phyloP scores from a whole-genome alignment of 2,113 vertebrate species.

The Synodontis membranacea region DNA sequence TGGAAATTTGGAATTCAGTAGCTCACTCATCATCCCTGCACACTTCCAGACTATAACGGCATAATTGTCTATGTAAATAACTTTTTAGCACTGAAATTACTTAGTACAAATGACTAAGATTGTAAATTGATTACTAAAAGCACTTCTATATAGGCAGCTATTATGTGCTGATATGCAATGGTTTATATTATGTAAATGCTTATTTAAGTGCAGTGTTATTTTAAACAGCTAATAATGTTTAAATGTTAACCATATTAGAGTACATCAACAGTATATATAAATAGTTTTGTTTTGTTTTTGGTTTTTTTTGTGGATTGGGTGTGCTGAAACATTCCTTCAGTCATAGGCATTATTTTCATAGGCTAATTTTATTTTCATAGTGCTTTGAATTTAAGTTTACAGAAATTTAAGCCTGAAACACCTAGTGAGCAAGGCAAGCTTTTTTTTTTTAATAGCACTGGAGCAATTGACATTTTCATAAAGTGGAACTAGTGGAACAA shows the following conservation, averaged over 20 bases:
- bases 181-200: not conserved
- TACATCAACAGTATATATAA: not conserved
- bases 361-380: slow-evolving; percentile 4
- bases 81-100: slow-evolving; percentile 22
- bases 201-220: not conserved
- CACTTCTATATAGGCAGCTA: slow-evolving; percentile 33
- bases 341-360: not conserved
- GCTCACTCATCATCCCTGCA: not conserved
- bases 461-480: not conserved
- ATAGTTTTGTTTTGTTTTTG: not conserved
- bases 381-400: not conserved
- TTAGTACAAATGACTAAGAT: not conserved
- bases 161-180: slow-evolving; percentile 4
- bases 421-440: not conserved
- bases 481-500: not conserved
- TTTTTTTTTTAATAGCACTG: not conserved
- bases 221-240: not conserved
- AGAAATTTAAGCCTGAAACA: not conserved
- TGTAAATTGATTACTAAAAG: not conserved
- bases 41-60: slow-evolving; percentile 20
- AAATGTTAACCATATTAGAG: not conserved
- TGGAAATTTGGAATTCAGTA: slow-evolving; percentile 2
- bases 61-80: not conserved
- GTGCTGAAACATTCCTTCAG: not conserved
- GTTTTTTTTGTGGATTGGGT: not conserved